Base-by-base conservation (phyloP, 64 coral and sea anemone genomes). In the Actinia tenebrosa region DNA sequence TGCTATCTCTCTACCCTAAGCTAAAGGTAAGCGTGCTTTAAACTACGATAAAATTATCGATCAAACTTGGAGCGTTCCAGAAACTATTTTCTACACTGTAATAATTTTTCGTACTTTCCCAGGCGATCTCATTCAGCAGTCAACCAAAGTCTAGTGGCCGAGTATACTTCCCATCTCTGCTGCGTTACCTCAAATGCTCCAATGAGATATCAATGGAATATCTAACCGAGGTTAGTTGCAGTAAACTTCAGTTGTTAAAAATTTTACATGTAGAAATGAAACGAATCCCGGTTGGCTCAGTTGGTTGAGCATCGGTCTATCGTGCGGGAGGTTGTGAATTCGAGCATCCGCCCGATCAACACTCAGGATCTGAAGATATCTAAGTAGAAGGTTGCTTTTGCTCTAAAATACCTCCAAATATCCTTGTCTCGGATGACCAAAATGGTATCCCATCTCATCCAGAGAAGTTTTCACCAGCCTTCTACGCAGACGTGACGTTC, bases 1-100 rank as follows among this genome's bases (percentile, higher is more conserved):
- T 92, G 79, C 77, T 92, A 30, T 80, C 86, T 69, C 58, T 87
- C 9, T 92, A 92, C 52, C 85, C 84, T 10, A 87, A 92, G 87
- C 3, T 92, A 44, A 92, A 92, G 90, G 90, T 92, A 87, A 19
- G 20, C 0, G 7, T 77, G 20, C 25, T 47, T 50, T n/a, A 1
- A 50, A 44, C 42, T 44, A 10, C 44, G 0, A 30, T 79, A 50
- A 5, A 50, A 8, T 50, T 50, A 50, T 50, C 47, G 2, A 50
- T 45, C 77, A 6, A 42, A 44, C 4, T 66, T 22, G 10, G 69
- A 75, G 10, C 26, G 13, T 58, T 58, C 42, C 13, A 75, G 13
- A 42, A 30, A 30, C 11, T 30, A 50, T 4, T 50, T 1, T 50
- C 7, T 50, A 50, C 47, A 37, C 30, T 37, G 1, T 50, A 50